Evolutionary conservation across 2,888 invertebrate species (phyloP).

Genomic region (Empis stercorea): DNA sequence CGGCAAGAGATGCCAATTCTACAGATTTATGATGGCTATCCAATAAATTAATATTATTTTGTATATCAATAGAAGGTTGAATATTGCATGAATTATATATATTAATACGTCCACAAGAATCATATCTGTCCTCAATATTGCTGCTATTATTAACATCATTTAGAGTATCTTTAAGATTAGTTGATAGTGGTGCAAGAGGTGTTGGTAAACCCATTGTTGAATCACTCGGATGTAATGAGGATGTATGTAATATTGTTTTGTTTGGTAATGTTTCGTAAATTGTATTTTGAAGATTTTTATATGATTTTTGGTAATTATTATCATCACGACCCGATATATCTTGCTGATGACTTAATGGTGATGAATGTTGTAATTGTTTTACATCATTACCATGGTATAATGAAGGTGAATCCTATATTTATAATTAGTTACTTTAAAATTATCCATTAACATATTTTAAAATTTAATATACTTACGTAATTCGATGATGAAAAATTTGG

Average conservation of each 20-base stretch:
- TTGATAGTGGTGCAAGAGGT: background rate
- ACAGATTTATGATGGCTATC: slow-evolving; percentile 12
- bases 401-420: slow-evolving; percentile 12
- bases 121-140: background rate
- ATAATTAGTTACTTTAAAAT: background rate
- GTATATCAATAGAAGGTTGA: slow-evolving; percentile 8
- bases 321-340: slow-evolving; percentile 18
- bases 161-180: background rate
- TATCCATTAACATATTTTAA: too few relatives aligned
- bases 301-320: slow-evolving; percentile 17
- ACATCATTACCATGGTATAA: slow-evolving; percentile 11
- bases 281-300: slow-evolving; percentile 6
- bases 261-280: slow-evolving; percentile 11
- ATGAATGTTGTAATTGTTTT: background rate
- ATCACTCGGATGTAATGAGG: slow-evolving; percentile 4
- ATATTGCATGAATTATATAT: background rate
- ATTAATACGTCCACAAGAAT: background rate
- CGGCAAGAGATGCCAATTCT: slow-evolving; percentile 11
- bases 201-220: slow-evolving; percentile 1
- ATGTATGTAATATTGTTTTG: slow-evolving; percentile 14
- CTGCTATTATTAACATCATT: background rate
- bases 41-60: slow-evolving; percentile 10
- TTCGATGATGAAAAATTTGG: slow-evolving; percentile 21
- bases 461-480: slow-evolving; percentile 33
- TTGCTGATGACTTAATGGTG: slow-evolving; percentile 14